phyloP scores from a whole-genome alignment of 2,797 vertebrate species.

The Protonibea diacanthus region DNA sequence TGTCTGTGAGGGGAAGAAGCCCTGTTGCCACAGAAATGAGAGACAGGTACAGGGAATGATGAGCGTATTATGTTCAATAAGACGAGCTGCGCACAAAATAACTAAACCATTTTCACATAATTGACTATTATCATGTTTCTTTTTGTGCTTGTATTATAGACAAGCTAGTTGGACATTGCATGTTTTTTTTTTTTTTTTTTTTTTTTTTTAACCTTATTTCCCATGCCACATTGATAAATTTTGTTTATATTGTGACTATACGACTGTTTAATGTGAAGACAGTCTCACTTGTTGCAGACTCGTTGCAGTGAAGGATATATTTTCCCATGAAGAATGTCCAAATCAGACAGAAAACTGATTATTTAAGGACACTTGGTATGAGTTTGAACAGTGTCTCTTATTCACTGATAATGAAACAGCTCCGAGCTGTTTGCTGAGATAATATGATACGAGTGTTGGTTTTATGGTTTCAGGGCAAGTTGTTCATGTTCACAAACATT shows the following conservation, averaged over 20 bases:
- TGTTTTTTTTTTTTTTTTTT: background rate
- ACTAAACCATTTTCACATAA: background rate
- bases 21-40: slow-evolving; percentile 75
- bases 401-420: slow-evolving; percentile 18
- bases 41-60: slow-evolving; percentile 37
- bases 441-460: slow-evolving; percentile 11
- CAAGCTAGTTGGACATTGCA: background rate
- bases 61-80: background rate
- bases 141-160: background rate
- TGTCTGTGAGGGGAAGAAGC: slow-evolving; percentile 82
- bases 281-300: background rate
- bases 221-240: background rate
- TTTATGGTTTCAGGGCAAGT: slow-evolving; percentile 23
- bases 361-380: slow-evolving; percentile 11
- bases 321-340: slow-evolving; percentile 17
- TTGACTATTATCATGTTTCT: background rate
- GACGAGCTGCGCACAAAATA: slow-evolving; percentile 6
- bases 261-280: slow-evolving; percentile 3
- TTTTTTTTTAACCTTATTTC: background rate
- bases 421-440: slow-evolving; percentile 13
- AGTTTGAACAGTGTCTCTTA: slow-evolving; percentile 1
- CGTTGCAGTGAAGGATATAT: background rate
- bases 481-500: slow-evolving; percentile 9
- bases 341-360: slow-evolving; percentile 25
- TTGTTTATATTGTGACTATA: slow-evolving; percentile 10